A percentile compares a stretch with the other conserved stretches of the same genome.
These are phyloP conservation scores for Rhinoptilus africanus DNA, from an alignment of 2,113 vertebrate species.

Conservation along the genomic window DNA sequence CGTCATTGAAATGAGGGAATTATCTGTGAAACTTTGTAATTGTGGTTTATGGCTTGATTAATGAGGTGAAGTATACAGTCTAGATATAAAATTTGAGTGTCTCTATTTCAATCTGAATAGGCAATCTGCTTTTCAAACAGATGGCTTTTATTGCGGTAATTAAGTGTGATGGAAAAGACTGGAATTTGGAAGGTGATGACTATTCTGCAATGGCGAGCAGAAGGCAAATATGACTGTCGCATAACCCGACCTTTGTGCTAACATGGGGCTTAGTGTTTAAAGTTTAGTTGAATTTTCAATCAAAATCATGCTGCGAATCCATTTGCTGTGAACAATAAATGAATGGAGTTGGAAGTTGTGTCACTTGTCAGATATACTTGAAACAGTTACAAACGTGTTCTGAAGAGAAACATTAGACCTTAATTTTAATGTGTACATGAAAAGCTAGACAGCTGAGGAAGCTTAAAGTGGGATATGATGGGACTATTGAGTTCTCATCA, in stretches of 20 bases:
- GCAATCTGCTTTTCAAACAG: neutral
- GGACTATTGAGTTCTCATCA: neutral
- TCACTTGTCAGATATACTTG: neutral
- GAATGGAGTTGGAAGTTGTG: neutral
- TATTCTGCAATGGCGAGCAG: neutral
- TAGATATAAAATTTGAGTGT: neutral
- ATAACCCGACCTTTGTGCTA: neutral
- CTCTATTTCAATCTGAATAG: neutral
- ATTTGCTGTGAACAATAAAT: neutral
- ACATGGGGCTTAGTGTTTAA: neutral
- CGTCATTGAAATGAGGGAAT: neutral
- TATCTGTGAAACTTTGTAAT: neutral
- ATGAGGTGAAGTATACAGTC: neutral
- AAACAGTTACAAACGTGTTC: neutral
- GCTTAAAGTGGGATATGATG: neutral
- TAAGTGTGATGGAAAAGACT: neutral
- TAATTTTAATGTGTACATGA: neutral
- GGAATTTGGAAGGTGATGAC: neutral
- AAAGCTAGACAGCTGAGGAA: neutral
- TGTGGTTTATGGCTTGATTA: neutral
- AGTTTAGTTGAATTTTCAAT: neutral
- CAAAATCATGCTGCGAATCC: neutral
- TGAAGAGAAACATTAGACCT: neutral
- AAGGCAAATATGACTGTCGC: neutral
- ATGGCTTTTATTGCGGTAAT: slow-evolving; percentile 14